phyloP scores from a whole-genome alignment of 2,113 vertebrate species.

The Naja naja region DNA sequence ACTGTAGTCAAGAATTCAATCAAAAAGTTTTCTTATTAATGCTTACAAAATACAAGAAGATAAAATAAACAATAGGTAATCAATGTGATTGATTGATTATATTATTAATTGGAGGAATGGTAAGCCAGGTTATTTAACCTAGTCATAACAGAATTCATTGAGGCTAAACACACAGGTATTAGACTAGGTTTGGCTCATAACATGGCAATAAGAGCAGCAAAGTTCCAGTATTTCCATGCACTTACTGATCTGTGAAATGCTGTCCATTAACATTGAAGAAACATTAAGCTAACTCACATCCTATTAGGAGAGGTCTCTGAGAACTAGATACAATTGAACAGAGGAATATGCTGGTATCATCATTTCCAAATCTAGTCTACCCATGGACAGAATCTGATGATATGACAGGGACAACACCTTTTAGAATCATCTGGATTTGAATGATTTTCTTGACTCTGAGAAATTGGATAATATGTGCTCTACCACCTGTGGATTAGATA shows the following conservation, averaged over 20 bases:
- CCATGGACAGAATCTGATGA: not conserved
- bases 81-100: not conserved
- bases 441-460: not conserved
- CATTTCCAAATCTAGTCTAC: not conserved
- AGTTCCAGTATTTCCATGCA: not conserved
- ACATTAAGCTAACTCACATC: not conserved
- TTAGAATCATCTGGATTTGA: not conserved
- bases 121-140: not conserved
- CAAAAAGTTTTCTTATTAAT: not conserved
- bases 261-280: not conserved
- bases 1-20: not conserved
- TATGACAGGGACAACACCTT: not conserved
- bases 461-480: not conserved
- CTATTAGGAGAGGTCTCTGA: not conserved
- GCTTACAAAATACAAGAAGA: not conserved
- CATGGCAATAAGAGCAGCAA: not conserved
- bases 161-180: not conserved
- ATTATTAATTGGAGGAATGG: not conserved
- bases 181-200: not conserved
- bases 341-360: not conserved
- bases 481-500: not conserved
- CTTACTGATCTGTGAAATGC: not conserved
- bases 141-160: not conserved
- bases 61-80: not conserved
- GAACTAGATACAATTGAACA: not conserved